A percentile compares a stretch with the other conserved stretches of the same genome.
Evolutionary conservation across 2,113 vertebrate genomes (phyloP).

Genomic region (Vidua macroura): DNA sequence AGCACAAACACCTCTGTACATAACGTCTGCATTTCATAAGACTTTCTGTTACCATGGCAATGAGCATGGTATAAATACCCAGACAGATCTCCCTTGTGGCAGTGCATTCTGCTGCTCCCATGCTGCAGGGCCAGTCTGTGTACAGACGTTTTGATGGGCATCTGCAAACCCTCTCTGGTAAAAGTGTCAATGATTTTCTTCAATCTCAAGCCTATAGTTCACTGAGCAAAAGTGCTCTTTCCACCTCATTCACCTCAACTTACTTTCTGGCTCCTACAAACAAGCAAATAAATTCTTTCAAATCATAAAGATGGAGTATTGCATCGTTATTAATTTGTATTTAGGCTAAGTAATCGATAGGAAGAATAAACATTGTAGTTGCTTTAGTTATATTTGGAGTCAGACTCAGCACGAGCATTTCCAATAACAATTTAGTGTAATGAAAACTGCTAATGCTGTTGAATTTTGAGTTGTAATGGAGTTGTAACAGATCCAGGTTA

Average conservation of each 20-base stretch:
- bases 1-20: constrained; percentile 19
- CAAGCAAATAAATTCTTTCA: background rate
- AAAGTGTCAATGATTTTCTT: background rate
- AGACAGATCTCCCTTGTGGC: constrained; percentile 40
- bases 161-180: background rate
- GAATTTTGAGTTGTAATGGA: background rate
- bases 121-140: constrained; percentile 6
- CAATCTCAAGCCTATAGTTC: background rate
- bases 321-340: background rate
- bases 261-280: background rate
- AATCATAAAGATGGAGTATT: background rate
- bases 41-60: constrained; percentile 55
- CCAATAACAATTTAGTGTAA: background rate
- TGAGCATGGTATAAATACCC: constrained; percentile 46
- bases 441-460: background rate
- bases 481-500: constrained; percentile 10
- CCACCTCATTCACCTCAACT: background rate
- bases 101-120: constrained; percentile 25
- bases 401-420: background rate
- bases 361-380: background rate
- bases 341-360: background rate
- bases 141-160: constrained; percentile 3
- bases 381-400: background rate
- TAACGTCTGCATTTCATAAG: constrained; percentile 45
- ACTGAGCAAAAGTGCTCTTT: background rate